Conservation (phyloP, 2,888 invertebrate genomes). For the Actias luna region DNA sequence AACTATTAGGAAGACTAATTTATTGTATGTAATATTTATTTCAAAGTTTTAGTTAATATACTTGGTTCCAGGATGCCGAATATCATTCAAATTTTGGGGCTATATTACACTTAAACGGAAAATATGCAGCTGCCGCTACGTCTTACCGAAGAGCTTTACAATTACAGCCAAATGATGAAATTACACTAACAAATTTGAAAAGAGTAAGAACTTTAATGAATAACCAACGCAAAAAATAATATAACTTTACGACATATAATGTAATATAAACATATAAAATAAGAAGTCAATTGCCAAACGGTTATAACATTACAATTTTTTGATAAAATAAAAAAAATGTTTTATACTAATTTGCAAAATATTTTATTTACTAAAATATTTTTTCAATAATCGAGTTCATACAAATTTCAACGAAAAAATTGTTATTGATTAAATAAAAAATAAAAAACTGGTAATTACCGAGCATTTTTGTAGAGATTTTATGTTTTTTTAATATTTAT, state of each 20-base stretch:
- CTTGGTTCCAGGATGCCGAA: slow-evolving; percentile 87
- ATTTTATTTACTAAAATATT: background rate
- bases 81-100: slow-evolving; percentile 97
- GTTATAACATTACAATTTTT: slow-evolving; percentile 37
- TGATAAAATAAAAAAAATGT: slow-evolving; percentile 11
- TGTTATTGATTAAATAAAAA: background rate
- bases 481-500: background rate
- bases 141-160: slow-evolving; percentile 93
- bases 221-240: slow-evolving; percentile 61
- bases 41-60: background rate
- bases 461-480: background rate
- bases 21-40: no score
- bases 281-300: slow-evolving; percentile 74
- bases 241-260: slow-evolving; percentile 12
- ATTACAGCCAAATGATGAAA: slow-evolving; percentile 93
- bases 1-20: no score
- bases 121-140: slow-evolving; percentile 92
- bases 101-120: slow-evolving; percentile 95
- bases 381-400: background rate
- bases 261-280: slow-evolving; percentile 30
- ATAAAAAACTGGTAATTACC: no score
- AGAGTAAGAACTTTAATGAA: slow-evolving; percentile 67
- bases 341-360: slow-evolving; percentile 2
- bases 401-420: background rate
- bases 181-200: slow-evolving; percentile 93